Base-by-base conservation (phyloP, 2,113 vertebrate species). In the Stigmatopora nigra region DNA sequence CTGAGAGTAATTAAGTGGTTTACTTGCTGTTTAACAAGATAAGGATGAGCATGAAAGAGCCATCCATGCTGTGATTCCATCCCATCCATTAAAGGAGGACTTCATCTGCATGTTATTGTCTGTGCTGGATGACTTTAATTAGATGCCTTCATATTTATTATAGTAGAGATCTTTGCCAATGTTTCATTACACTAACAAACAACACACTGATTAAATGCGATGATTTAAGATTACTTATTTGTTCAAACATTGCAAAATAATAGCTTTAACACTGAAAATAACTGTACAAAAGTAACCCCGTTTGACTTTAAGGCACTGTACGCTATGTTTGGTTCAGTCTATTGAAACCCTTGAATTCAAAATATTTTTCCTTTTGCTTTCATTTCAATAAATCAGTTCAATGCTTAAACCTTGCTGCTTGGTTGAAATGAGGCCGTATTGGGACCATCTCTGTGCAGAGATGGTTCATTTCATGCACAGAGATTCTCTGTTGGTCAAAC, bases 71-170 rank as follows among this genome's bases (percentile, higher is more conserved):
- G 14, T 71, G 46, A 78, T 73, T 67, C 65, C 19, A 19, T 22
- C n/a, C 22, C 11, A 38, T 68, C 64, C 51, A 31, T 58, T 61
- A 72, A 61, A 16, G 46, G 70, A 69, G 36, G 62, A 38, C 19
- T 53, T 68, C 62, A 70, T 72, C 53, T 47, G 51, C 41, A 22
- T 41, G 46, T 64, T 36, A 11, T 49, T 61, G 63, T 62, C 65
- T 70, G 64, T 67, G 65, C 63, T 60, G 53, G 57, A 64, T 62
- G 65, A n/a, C 35, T 0, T 70, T 79, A 69, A 77, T 69, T 73
- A 68, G 67, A 53, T 19, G 48, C 22, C 60, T 72, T 1, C 57
- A 78, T 77, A 69, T 55, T 52, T 25, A 45, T 3, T 9, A 47
- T 17, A 44, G 41, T 15, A 44, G 63, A 44, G 63, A 60, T 64